Percentiles rank a stretch among this genome's conserved stretches.
These are phyloP conservation scores for Tadarida brasiliensis DNA, from an alignment of 2,797 vertebrate species.

Conservation along the genomic window DNA sequence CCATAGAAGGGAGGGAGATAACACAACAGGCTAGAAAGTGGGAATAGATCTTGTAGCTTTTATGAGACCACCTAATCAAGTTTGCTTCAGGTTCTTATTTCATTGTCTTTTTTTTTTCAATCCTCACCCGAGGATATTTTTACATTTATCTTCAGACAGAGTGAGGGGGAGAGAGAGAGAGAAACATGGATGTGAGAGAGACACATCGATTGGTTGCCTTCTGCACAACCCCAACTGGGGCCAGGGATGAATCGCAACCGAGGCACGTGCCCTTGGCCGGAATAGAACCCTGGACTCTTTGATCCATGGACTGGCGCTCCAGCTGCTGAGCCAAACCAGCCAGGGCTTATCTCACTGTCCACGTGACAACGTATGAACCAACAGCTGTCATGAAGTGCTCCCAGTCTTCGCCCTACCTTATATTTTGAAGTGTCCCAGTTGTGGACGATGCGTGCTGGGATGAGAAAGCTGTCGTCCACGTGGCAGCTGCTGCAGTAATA, in stretches of 20 bases:
- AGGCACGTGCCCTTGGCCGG: too few species aligned
- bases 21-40: not conserved
- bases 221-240: too few species aligned
- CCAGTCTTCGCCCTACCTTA: conserved; percentile 90
- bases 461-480: conserved; percentile 96
- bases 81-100: not conserved
- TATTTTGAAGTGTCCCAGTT: conserved; percentile 99
- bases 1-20: not conserved
- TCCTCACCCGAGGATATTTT: too few species aligned
- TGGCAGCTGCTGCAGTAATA: conserved; percentile 98
- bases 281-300: too few species aligned
- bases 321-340: too few species aligned
- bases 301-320: too few species aligned
- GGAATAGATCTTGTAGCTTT: not conserved
- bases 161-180: too few species aligned
- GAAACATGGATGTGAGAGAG: too few species aligned
- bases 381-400: not conserved
- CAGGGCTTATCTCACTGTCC: not conserved
- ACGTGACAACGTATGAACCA: not conserved
- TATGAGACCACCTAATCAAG: not conserved
- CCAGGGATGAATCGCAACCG: too few species aligned
- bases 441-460: conserved; percentile 97
- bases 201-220: too few species aligned
- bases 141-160: too few species aligned
- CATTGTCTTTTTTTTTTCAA: not conserved